Evolutionary conservation across 2,888 invertebrate genomes (phyloP), one percentile per base, ranked within the genome.

Genomic region (Lissocephala sabroskyi): DNA sequence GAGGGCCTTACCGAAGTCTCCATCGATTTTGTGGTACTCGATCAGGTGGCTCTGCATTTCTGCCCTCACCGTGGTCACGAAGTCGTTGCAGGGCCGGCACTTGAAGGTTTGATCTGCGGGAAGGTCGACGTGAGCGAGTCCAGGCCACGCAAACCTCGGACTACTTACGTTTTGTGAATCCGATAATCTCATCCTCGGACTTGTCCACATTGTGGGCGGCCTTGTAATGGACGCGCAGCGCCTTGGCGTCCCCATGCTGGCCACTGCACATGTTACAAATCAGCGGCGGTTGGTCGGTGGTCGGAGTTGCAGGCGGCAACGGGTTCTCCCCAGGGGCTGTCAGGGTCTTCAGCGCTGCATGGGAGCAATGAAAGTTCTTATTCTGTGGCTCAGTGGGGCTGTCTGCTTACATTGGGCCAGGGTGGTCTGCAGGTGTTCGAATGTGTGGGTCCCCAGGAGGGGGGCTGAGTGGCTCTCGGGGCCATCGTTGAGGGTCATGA

Each of bases 91-190:
- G 3, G 70, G 75, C 10, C 77, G 57, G 11, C 71, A 73, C 16
- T 76, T 70, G 26, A 70, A 70, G 36, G 60, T 75, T 58, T 71
- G 68, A 65, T 70, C 68, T 70, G 23, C n/a, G n/a, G n/a, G n/a
- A n/a, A n/a, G n/a, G n/a, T n/a, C n/a, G n/a, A n/a, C n/a, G n/a
- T n/a, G n/a, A n/a, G n/a, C n/a, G n/a, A n/a, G n/a, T n/a, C n/a
- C n/a, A n/a, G n/a, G n/a, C n/a, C n/a, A n/a, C n/a, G n/a, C n/a
- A n/a, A n/a, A n/a, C n/a, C n/a, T n/a, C n/a, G n/a, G n/a, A n/a
- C n/a, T n/a, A 45, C 59, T 1, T 42, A 68, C 68, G 67, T 56
- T 62, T 75, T 30, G 73, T 75, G 18, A 70, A 42, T 4, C 68
- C 68, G 47, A 75, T 70, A 13, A 70, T 71, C 17, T 70, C 68